Base-by-base conservation (phyloP, 2,797 vertebrate genomes). In the Chelidonichthys spinosus region DNA sequence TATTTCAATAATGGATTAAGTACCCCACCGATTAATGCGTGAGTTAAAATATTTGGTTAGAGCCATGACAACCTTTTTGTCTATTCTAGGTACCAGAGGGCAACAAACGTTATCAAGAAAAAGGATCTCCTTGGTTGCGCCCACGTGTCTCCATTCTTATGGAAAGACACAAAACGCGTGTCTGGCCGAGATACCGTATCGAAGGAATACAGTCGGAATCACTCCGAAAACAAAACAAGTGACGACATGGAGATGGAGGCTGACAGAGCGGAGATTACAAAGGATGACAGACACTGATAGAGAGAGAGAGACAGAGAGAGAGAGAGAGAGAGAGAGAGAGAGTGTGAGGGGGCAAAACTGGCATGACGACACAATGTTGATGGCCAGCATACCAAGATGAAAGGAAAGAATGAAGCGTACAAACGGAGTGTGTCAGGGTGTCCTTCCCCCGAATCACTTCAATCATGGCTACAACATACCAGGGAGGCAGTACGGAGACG, bases 401-500 rank as follows among this genome's bases (percentile, higher is more conserved):
- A 81, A 85, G 64, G 25, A 3, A 68, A 40, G 70, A 70, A 82
- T 55, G 32, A 78, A 79, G 69, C 53, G 32, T 18, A 5, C 64
- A 58, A 80, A 65, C 74, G 75, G 61, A 81, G 74, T 66, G 69
- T 75, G 77, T 82, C 78, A 83, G 32, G 10, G 36, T 78, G 69
- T 79, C 67, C 81, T 63, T 80, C 6, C 18, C 18, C 43, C 32
- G 70, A 80, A 83, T 76, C 74, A 63, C 58, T 82, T 64, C 76
- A 67, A 87, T 87, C 63, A 47, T 39, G 56, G 46, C 52, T 62
- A 32, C 68, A 72, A 79, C 89, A 88, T 91, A 66, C 83, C 82
- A 72, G 58, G 67, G 63, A 87, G 64, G 35, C 80, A 11, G 50
- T 35, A 69, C 67, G 60, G 32, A 76, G 72, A n/a, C 33, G 81